phyloP scores from a whole-genome alignment of 2,113 vertebrate species.

The Pterophyllum scalare region DNA sequence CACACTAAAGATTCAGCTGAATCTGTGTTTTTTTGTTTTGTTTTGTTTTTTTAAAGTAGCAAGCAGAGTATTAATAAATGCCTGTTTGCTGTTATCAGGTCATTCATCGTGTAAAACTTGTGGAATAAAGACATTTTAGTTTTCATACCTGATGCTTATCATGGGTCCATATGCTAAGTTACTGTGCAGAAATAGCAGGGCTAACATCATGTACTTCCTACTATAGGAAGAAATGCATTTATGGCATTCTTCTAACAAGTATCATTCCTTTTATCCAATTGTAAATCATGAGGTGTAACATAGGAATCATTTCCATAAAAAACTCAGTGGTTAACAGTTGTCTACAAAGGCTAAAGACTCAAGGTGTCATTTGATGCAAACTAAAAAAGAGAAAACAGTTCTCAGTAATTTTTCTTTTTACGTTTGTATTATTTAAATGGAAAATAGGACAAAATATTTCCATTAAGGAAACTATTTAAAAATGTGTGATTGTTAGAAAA shows the following conservation, averaged over 20 bases:
- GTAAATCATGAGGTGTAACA: conserved; percentile 12
- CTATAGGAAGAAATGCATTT: conserved; percentile 1
- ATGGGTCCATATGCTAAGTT: conserved; percentile 44
- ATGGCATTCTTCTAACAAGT: conserved; percentile 39
- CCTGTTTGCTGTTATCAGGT: conserved; percentile 67
- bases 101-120: conserved; percentile 56
- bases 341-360: conserved; percentile 2
- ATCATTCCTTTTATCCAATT: conserved; percentile 20
- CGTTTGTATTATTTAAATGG: background rate
- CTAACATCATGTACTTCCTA: conserved; percentile 11
- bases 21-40: conserved; percentile 32
- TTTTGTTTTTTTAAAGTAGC: conserved; percentile 55
- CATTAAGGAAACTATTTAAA: background rate
- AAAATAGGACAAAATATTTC: background rate
- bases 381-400: rapidly evolving
- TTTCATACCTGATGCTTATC: conserved; percentile 51
- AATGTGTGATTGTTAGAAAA: background rate
- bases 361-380: background rate
- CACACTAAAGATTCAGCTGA: conserved; percentile 66
- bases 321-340: conserved; percentile 8
- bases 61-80: conserved; percentile 55
- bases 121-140: conserved; percentile 69
- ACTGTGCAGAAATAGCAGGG: conserved; percentile 25
- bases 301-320: conserved; percentile 8
- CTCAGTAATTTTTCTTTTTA: background rate